Evolutionary conservation across 1,140 invertebrate species (phyloP), one percentile per base, ranked within the genome.

Genomic region (Drosophila varians): DNA sequence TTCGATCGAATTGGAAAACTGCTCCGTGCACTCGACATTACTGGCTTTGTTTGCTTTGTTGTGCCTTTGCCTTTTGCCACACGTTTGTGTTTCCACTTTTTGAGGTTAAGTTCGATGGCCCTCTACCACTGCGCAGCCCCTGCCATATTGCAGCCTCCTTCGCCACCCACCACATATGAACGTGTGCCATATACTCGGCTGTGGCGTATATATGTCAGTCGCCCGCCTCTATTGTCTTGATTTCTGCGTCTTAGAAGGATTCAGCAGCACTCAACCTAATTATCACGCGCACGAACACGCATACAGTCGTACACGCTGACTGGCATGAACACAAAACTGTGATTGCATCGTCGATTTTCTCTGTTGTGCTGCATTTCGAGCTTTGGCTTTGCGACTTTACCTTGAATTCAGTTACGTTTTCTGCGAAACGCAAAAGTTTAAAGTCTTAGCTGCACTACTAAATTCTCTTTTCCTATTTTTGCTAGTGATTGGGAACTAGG

Each of bases 191-290:
- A 9, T 31, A 11, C 28, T 31, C 2, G 9, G 9, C 2, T 11
- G 28, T 31, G 28, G 28, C 9, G 28, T 31, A 31, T 31, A 31
- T 31, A 31, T 31, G 28, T 31, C 28, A 31, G 28, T 31, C 28
- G 28, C 9, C 9, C 28, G 28, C 9, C 28, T 31, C 9, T 31
- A 31, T 31, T 31, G 28, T 31, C 28, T 31, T 11, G 28, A 31
- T 31, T 31, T 31, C 4, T 31, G 2, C 28, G 28, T n/a, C 9
- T 3, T 11, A 31, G n/a, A 12, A 61, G 53, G 53, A 61, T 38
- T 18, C 53, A 2, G 36, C 66, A 73, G 36, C 66, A 73, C 55
- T 75, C 72, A 75, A 75, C 73, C 71, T 46, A 68, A 68, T 69
- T 75, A 40, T 9, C 40, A 48, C 34, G 42, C 36, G 21, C 42